phyloP scores from a whole-genome alignment of 1,140 invertebrate species.

The Heliconius melpomene region DNA sequence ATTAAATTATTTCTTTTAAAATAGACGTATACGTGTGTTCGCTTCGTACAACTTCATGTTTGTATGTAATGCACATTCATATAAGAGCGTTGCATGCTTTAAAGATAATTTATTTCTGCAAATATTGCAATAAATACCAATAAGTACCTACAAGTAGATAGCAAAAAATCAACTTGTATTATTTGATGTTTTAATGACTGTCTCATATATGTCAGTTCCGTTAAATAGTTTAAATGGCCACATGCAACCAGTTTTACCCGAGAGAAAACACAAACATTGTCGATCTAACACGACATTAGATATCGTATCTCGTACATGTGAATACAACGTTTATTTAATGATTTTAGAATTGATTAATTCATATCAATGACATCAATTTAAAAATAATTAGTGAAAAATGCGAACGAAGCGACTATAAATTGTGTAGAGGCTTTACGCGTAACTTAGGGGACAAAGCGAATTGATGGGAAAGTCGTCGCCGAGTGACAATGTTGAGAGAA shows the following conservation, averaged over 20 bases:
- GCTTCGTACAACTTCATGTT: background rate
- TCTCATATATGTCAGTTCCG: conserved; percentile 72
- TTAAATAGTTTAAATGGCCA: conserved; percentile 70
- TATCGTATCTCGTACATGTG: background rate
- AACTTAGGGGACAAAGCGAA: conserved; percentile 8
- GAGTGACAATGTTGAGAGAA: conserved; percentile 71
- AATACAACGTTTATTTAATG: background rate
- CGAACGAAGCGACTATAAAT: background rate
- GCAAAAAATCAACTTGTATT: conserved; percentile 57
- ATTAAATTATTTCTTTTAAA: too few species aligned
- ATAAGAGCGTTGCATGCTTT: conserved; percentile 34
- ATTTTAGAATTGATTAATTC: background rate
- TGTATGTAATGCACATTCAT: background rate
- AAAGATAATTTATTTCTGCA: conserved; percentile 40
- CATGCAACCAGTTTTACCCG: conserved; percentile 60
- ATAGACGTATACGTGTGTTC: background rate
- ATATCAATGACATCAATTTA: background rate
- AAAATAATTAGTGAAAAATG: background rate
- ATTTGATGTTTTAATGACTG: conserved; percentile 72
- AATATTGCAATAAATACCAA: conserved; percentile 48
- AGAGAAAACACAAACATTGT: conserved; percentile 63
- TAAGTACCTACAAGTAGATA: conserved; percentile 38
- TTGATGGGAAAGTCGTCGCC: conserved; percentile 61
- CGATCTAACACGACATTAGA: conserved; percentile 42
- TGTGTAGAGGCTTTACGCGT: background rate